These are phyloP conservation scores for Zaprionus ghesquierei DNA, from an alignment of 1,140 invertebrate species.

Conservation along the genomic window DNA sequence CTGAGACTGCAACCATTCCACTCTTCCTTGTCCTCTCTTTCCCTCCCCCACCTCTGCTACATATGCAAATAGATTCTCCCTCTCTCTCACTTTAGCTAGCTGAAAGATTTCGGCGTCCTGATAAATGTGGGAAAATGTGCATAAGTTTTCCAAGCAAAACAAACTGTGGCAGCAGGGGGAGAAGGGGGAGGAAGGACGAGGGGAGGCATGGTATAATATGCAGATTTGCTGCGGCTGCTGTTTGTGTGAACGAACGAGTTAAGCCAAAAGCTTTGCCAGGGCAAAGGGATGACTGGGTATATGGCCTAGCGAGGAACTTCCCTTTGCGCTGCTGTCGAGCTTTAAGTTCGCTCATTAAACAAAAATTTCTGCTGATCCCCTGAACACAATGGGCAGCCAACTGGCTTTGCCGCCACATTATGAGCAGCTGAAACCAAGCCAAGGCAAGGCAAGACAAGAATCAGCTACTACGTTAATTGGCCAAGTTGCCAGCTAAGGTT, in stretches of 20 bases:
- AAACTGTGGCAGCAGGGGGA: conserved; percentile 1
- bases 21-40: neutral
- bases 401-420: conserved; percentile 5
- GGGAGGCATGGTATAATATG: conserved; percentile 43
- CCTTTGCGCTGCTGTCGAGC: neutral
- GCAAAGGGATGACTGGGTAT: no score
- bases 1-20: neutral
- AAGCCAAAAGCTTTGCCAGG: conserved; percentile 34
- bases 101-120: conserved; percentile 53
- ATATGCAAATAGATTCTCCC: conserved; percentile 30
- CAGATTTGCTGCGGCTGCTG: conserved; percentile 60
- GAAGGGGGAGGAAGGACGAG: neutral
- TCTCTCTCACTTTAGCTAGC: conserved; percentile 11
- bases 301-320: no score
- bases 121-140: conserved; percentile 77
- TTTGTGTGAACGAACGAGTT: conserved; percentile 39
- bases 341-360: conserved; percentile 30
- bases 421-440: conserved; percentile 14
- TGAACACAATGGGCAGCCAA: conserved; percentile 16
- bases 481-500: neutral
- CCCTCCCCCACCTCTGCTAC: neutral
- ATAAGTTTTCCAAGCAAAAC: conserved; percentile 52
- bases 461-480: conserved; percentile 17
- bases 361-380: conserved; percentile 16
- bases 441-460: neutral